Conservation (phyloP, 2,113 vertebrate species). For the Romanogobio albipinnatus region DNA sequence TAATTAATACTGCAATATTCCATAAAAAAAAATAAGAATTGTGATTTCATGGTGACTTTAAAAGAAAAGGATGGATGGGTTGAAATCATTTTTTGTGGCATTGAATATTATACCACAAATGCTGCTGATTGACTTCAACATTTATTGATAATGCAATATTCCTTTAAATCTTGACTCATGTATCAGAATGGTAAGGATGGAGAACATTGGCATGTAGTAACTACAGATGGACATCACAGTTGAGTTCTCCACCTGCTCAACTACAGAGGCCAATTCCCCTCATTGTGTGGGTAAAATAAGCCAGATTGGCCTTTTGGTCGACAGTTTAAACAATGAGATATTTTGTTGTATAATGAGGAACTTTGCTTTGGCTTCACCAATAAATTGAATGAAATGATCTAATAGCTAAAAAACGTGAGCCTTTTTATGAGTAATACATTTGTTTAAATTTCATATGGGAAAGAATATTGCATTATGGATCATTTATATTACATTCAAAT, state of each 20-base stretch:
- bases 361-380: not conserved
- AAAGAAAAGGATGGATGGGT: no score
- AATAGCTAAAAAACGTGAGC: not conserved
- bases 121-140: not conserved
- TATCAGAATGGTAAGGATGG: not conserved
- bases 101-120: no score
- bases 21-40: no score
- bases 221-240: slow-evolving; percentile 4
- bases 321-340: not conserved
- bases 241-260: slow-evolving; percentile 18
- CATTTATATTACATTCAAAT: not conserved
- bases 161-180: not conserved
- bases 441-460: not conserved
- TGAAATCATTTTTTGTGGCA: no score
- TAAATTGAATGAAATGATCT: not conserved
- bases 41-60: no score
- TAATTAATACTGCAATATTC: no score
- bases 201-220: not conserved
- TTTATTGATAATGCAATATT: not conserved
- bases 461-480: not conserved
- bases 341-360: not conserved
- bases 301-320: not conserved
- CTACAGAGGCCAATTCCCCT: not conserved
- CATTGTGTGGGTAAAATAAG: not conserved
- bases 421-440: not conserved